A percentile compares a stretch with the other conserved stretches of the same genome.
Conservation (phyloP, 2,797 vertebrate genomes). For the Cyprinodon diabolis region DNA sequence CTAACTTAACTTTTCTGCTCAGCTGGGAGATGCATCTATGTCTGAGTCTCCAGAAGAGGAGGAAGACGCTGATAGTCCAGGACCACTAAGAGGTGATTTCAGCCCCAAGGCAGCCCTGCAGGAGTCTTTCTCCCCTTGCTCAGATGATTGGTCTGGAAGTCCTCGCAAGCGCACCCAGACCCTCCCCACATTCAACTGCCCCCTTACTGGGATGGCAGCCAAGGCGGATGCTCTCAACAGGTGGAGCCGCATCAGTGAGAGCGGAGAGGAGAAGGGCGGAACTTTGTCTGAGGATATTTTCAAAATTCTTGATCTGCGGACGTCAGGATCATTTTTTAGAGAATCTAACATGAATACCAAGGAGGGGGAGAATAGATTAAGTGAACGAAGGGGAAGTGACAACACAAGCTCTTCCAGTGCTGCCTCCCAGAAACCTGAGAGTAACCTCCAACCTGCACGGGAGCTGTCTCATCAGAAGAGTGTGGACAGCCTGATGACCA, state of each 20-base stretch:
- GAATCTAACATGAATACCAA: constrained; percentile 29
- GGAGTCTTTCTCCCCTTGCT: constrained; percentile 1
- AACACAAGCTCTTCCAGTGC: constrained; percentile 34
- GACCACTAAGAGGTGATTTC: constrained; percentile 32
- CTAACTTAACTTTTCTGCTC: constrained; percentile 8
- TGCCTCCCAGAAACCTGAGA: constrained; percentile 27
- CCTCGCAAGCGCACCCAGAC: constrained; percentile 95
- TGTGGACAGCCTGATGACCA: constrained; percentile 10
- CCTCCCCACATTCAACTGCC: constrained; percentile 84
- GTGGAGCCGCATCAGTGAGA: constrained; percentile 74
- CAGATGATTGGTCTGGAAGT: constrained; percentile 70
- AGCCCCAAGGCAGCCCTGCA: background rate
- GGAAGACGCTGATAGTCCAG: constrained; percentile 70
- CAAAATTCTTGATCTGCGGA: constrained; percentile 83
- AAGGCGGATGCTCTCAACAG: constrained; percentile 66
- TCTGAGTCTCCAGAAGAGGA: constrained; percentile 78
- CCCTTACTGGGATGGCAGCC: constrained; percentile 58
- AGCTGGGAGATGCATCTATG: constrained; percentile 69
- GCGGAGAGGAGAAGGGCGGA: constrained; percentile 74
- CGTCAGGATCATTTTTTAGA: constrained; percentile 48
- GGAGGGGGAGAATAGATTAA: constrained; percentile 29
- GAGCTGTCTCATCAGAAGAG: constrained; percentile 17
- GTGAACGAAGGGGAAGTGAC: constrained; percentile 49
- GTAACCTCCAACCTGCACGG: constrained; percentile 6
- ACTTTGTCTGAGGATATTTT: constrained; percentile 90